Conservation (phyloP, 2,888 invertebrate species). For the Anoplius nigerrimus region DNA sequence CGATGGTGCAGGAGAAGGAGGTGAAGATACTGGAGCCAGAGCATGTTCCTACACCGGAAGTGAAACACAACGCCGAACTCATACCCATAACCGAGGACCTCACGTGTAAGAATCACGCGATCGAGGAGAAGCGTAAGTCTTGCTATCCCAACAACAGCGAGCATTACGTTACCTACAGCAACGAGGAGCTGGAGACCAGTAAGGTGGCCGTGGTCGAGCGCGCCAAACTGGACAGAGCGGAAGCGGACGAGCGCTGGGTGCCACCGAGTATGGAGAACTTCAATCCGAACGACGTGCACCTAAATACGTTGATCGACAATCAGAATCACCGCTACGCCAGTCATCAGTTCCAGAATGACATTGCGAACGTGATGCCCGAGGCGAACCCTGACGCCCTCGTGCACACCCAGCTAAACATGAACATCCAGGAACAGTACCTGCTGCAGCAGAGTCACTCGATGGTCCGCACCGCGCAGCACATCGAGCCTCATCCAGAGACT, state of each 20-base stretch:
- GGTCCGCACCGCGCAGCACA: conserved; percentile 57
- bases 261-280: conserved; percentile 77
- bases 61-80: conserved; percentile 25
- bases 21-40: conserved; percentile 35
- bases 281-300: conserved; percentile 65
- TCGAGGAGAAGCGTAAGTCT: conserved; percentile 67
- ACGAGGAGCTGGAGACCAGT: conserved; percentile 71
- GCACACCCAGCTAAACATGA: conserved; percentile 64
- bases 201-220: conserved; percentile 72
- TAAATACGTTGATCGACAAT: conserved; percentile 67
- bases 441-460: conserved; percentile 65
- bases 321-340: conserved; percentile 69
- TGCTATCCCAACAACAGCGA: conserved; percentile 64
- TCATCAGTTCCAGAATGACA: conserved; percentile 66
- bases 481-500: conserved; percentile 57
- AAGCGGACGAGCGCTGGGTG: conserved; percentile 81
- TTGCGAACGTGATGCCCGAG: conserved; percentile 57
- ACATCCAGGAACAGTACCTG: conserved; percentile 69
- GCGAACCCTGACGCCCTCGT: conserved; percentile 57
- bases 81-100: conserved; percentile 21
- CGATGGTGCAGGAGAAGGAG: conserved; percentile 4
- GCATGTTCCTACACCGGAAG: conserved; percentile 21
- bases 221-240: conserved; percentile 74
- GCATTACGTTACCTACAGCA: conserved; percentile 62
- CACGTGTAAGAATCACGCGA: conserved; percentile 53